Evolutionary conservation across 2,113 vertebrate genomes (phyloP), one percentile per base, ranked within the genome.

Genomic region (Cyanoderma ruficeps): DNA sequence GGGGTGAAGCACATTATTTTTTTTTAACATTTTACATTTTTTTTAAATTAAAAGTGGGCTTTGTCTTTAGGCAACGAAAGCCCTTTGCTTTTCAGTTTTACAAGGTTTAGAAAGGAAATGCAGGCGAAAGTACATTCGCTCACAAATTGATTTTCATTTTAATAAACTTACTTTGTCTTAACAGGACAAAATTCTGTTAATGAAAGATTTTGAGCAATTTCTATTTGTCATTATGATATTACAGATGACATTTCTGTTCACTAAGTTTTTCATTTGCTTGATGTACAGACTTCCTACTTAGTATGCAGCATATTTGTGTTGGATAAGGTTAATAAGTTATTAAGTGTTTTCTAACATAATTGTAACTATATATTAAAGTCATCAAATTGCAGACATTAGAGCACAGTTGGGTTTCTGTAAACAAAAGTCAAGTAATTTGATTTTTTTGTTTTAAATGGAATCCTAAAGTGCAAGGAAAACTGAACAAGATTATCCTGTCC

Each of bases 301-400:
- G 33, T 31, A 46, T 7, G 6, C 14, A 41, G 23, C 1, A 1
- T 90, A 37, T 50, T 87, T 14, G 15, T 53, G 10, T 64, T 64
- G 55, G 27, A 52, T 83, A 93, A 80, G 41, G 28, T 27, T 65
- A 87, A 91, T 47, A 87, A 60, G 41, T 76, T 71, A 39, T 81
- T 75, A 69, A 56, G 72, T 81, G 10, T 87, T 89, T 82, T 91
- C 70, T 83, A 71, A 47, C 30, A 33, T 69, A 94, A 94, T 91
- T 1, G 0, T 72, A 52, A 35, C 61, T 93, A 37, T 74, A 30
- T 83, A 82, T 82, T 90, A 80, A 90, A 91, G 77, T 80, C 42
- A 94, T 91, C 52, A 53, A 80, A 94, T 64, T 95, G 21, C 39
- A 96, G 60, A 30, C 63, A 70, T 92, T 57, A 91, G 57, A 83